phyloP scores from a whole-genome alignment of 2,888 invertebrate genomes.

The Stomorhina lunata region DNA sequence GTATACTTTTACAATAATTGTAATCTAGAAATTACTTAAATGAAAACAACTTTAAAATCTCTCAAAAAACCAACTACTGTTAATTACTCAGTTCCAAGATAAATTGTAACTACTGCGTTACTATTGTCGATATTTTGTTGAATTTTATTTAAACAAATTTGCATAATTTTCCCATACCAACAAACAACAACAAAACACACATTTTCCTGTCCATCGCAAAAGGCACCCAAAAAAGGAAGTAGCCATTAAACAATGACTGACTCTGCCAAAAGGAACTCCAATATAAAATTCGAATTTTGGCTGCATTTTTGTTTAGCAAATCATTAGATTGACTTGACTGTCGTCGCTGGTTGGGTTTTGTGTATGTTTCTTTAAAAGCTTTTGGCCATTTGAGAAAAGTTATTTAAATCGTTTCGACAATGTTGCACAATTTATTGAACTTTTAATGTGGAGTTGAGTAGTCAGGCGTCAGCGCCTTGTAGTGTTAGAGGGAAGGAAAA shows the following conservation, averaged over 20 bases:
- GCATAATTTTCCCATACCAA: conserved; percentile 61
- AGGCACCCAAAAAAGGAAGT: conserved; percentile 53
- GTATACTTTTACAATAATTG: too few relatives aligned
- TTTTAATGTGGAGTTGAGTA: not conserved
- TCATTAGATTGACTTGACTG: conserved; percentile 41
- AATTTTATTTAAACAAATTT: conserved; percentile 48
- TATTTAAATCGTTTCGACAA: conserved; percentile 60
- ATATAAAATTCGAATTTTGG: conserved; percentile 22
- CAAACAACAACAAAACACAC: conserved; percentile 23
- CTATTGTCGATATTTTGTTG: conserved; percentile 24
- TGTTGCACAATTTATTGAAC: conserved; percentile 63
- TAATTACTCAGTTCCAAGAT: too few relatives aligned
- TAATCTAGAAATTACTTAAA: conserved; percentile 1
- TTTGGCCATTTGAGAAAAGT: conserved; percentile 64
- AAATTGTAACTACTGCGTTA: too few relatives aligned
- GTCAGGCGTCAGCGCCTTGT: not conserved
- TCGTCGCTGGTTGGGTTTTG: too few relatives aligned
- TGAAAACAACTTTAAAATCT: not conserved
- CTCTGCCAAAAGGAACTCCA: conserved; percentile 42
- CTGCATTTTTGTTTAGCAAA: not conserved
- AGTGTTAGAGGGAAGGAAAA: too few relatives aligned
- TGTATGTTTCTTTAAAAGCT: conserved; percentile 61
- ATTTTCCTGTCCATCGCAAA: conserved; percentile 42
- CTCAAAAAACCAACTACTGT: conserved; percentile 30
- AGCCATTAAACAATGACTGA: not conserved